Conservation (phyloP, 1,140 invertebrate species). For the Philaenus spumarius region DNA sequence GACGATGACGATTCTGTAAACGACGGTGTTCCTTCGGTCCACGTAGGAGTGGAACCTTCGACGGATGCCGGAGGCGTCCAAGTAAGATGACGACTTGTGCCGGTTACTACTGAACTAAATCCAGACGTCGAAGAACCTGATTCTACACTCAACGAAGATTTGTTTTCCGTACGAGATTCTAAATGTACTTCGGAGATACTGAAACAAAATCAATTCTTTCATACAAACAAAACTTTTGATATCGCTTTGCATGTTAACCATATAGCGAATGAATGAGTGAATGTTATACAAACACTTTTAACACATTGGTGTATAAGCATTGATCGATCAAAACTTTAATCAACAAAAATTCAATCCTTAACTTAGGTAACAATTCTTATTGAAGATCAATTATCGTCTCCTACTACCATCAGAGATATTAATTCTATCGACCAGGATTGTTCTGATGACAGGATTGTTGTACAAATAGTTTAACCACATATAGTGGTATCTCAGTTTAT, state of each 20-base stretch:
- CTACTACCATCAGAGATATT: too few relatives aligned
- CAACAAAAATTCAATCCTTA: too few relatives aligned
- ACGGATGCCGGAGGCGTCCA: constrained; percentile 85
- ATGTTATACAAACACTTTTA: too few relatives aligned
- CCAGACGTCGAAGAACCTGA: constrained; percentile 44
- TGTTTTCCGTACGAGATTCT: constrained; percentile 53
- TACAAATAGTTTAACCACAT: too few relatives aligned
- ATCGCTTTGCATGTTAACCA: background rate
- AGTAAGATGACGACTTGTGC: constrained; percentile 47
- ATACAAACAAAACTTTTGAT: constrained; percentile 3
- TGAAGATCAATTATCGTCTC: too few relatives aligned
- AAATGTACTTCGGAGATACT: constrained; percentile 50
- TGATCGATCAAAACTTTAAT: too few relatives aligned
- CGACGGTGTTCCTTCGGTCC: constrained; percentile 95
- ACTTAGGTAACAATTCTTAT: too few relatives aligned
- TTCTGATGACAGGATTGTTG: too few relatives aligned
- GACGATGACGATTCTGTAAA: constrained; percentile 94
- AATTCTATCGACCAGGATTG: too few relatives aligned
- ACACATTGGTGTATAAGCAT: too few relatives aligned
- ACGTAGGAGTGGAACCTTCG: constrained; percentile 92
- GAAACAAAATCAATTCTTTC: constrained; percentile 21
- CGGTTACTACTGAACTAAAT: constrained; percentile 47
- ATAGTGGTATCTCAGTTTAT: too few relatives aligned
- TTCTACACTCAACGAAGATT: constrained; percentile 64
- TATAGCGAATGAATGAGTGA: background rate